Evolutionary conservation across 2,888 invertebrate species (phyloP).

Genomic region (Conus canariensis): DNA sequence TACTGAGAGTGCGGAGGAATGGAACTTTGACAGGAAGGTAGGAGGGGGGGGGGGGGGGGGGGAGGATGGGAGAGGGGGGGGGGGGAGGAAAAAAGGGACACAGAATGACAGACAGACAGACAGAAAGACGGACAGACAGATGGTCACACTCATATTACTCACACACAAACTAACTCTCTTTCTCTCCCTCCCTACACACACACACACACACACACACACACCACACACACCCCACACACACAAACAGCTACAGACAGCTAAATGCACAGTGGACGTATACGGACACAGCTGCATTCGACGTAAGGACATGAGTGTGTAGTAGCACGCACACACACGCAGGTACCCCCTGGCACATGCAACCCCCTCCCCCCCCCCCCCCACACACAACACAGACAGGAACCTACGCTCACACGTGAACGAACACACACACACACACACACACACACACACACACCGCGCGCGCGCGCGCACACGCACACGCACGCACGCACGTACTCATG

Average conservation of each 20-base stretch:
- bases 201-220: no score
- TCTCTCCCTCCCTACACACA: no score
- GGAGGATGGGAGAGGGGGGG: neutral
- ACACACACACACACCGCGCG: neutral
- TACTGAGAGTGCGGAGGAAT: neutral
- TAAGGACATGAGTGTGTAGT: no score
- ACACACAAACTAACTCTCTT: no score
- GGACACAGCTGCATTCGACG: no score
- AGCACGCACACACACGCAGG: no score
- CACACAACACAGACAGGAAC: no score
- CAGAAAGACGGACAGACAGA: neutral
- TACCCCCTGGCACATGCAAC: no score
- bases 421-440: neutral
- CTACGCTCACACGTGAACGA: no score
- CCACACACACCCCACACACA: neutral
- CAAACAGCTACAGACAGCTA: no score
- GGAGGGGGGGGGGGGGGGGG: neutral
- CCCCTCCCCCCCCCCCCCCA: no score
- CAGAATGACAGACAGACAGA: neutral
- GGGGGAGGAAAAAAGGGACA: neutral
- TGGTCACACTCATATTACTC: neutral
- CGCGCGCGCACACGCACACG: neutral
- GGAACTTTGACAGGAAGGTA: neutral
- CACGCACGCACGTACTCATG: neutral
- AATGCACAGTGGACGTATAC: no score